A percentile compares a stretch with the other conserved stretches of the same genome.
These are phyloP conservation scores for Xenotilapia flavipinnis DNA, from an alignment of 2,113 vertebrate genomes.

Conservation along the genomic window DNA sequence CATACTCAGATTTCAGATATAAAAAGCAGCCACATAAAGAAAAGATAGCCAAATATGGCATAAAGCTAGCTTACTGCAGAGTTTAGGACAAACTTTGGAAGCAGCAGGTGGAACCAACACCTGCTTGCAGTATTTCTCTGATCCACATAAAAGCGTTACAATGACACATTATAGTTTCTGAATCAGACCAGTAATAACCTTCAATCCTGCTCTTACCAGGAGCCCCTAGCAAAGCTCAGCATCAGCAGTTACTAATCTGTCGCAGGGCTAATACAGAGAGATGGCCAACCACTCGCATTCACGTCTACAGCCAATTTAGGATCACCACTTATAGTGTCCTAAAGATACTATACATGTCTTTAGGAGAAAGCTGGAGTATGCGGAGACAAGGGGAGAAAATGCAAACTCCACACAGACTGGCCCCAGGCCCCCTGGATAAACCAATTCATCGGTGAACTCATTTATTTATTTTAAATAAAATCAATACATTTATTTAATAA, in stretches of 20 bases:
- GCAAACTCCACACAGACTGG: not conserved
- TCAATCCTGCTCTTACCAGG: not conserved
- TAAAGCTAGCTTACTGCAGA: not conserved
- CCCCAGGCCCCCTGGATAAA: not conserved
- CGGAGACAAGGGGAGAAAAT: not conserved
- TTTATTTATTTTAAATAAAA: not conserved
- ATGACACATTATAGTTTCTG: not conserved
- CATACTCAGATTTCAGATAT: not conserved
- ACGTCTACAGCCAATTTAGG: not conserved
- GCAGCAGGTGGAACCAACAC: not conserved
- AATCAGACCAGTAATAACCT: not conserved
- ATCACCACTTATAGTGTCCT: not conserved
- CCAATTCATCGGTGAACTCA: not conserved
- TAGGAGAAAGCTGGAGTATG: not conserved
- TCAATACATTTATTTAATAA: not conserved
- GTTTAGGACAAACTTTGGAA: not conserved
- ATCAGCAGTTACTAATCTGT: not conserved
- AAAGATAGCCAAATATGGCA: not conserved
- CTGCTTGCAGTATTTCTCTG: not conserved
- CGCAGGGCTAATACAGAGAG: not conserved
- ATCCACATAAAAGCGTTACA: not conserved
- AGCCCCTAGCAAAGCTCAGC: not conserved
- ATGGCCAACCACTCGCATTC: not conserved
- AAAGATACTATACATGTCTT: not conserved
- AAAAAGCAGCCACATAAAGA: not conserved